These are phyloP conservation scores for Eolophus roseicapilla DNA, from an alignment of 2,113 vertebrate species.

Conservation along the genomic window DNA sequence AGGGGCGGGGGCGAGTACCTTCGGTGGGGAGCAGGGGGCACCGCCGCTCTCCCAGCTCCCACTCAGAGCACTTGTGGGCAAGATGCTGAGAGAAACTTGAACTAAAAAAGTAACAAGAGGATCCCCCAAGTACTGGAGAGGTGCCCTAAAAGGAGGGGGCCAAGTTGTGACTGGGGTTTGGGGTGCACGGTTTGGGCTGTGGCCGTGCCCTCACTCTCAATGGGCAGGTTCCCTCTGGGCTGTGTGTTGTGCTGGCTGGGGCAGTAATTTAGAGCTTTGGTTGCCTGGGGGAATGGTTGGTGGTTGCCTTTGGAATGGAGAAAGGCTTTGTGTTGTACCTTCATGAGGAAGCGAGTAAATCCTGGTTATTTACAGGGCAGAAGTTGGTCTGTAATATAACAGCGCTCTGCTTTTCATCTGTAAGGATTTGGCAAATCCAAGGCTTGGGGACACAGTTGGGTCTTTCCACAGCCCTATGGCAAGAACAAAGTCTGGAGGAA, in stretches of 20 bases:
- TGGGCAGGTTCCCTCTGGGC: background rate
- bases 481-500: background rate
- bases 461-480: background rate
- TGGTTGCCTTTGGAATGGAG: too few relatives aligned
- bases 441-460: background rate
- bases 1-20: background rate
- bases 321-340: background rate
- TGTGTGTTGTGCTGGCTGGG: accelerated
- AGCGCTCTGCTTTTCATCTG: background rate
- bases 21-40: background rate
- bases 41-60: background rate
- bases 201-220: background rate
- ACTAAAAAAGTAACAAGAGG: accelerated
- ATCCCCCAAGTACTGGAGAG: accelerated
- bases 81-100: background rate
- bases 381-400: background rate
- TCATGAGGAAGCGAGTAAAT: background rate
- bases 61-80: accelerated
- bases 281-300: background rate
- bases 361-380: background rate
- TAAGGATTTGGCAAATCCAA: accelerated
- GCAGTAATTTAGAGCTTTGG: accelerated
- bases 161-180: background rate
- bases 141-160: too few relatives aligned
- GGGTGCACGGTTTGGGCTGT: background rate